phyloP scores from a whole-genome alignment of 2,797 vertebrate species.

The Myotis vivesi region DNA sequence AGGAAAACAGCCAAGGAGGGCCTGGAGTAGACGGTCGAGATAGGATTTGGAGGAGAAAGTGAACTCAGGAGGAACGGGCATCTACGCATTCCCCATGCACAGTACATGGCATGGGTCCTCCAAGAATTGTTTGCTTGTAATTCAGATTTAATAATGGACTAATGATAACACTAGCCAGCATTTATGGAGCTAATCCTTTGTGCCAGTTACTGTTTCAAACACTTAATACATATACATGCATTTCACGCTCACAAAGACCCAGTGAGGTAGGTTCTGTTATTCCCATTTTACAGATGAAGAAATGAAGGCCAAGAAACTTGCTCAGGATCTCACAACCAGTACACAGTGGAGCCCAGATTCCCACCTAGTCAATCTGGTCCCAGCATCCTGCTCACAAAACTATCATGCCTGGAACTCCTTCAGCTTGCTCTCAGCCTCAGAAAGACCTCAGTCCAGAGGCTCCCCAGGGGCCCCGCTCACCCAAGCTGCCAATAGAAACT shows the following conservation, averaged over 20 bases:
- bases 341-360: background rate
- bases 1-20: background rate
- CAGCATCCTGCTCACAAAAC: background rate
- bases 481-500: background rate
- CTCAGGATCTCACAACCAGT: background rate
- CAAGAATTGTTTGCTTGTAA: background rate
- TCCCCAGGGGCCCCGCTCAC: background rate
- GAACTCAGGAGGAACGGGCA: too few species aligned
- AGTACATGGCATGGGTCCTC: background rate
- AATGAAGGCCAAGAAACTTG: background rate
- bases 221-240: background rate
- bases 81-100: background rate
- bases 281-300: background rate
- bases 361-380: background rate
- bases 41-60: background rate
- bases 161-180: background rate
- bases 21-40: rapidly evolving
- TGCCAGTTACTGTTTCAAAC: background rate
- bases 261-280: background rate
- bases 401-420: background rate
- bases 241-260: background rate
- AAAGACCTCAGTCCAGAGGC: background rate
- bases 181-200: background rate
- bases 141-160: background rate
- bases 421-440: background rate